Base-by-base conservation (phyloP, 2,797 vertebrate species). In the Esox lucius region DNA sequence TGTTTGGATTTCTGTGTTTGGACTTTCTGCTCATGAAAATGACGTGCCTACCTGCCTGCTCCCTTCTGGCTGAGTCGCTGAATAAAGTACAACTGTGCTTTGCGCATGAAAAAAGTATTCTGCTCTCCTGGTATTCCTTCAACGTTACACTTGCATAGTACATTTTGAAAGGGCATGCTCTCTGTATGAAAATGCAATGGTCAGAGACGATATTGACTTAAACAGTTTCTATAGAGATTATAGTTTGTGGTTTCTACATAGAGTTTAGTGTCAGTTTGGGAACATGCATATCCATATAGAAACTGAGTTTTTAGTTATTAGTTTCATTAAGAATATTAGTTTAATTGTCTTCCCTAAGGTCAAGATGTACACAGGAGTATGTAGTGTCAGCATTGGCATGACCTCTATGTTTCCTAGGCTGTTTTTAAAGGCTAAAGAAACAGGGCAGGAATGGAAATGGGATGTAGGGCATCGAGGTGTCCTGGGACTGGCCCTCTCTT, bases 321-420 rank as follows among this genome's bases (percentile, higher is more conserved):
- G 70, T 51, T 77, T 80, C 73, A 88, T 78, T 83, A 78, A 83
- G 74, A 33, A 2, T 33, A 5, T 33, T 33, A 33, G 33, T 81
- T 80, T 74, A 77, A 49, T 56, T 80, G 53, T 42, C 70, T 73
- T 51, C 71, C 76, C 48, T 85, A 88, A 90, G 84, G 89, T 91
- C 83, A 80, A 78, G 85, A 79, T 83, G 84, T 81, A 78, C 85
- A 85, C 83, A 79, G 71, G n/a, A 85, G 77, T 73, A 78, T 87
- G 83, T 81, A 75, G 78, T 53, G 56, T 88, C 88, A 90, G 87
- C 87, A 89, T 42, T 61, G 77, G 80, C 81, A 75, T 87, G 89
- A 92, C 86, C 86, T 86, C 85, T 85, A 70, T 51, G 61, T 19
- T 39, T 53, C 53, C 53, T 9, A 56, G 53, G 39, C 73, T 28